phyloP scores from a whole-genome alignment of 1,140 invertebrate species.

The Atta colombica region DNA sequence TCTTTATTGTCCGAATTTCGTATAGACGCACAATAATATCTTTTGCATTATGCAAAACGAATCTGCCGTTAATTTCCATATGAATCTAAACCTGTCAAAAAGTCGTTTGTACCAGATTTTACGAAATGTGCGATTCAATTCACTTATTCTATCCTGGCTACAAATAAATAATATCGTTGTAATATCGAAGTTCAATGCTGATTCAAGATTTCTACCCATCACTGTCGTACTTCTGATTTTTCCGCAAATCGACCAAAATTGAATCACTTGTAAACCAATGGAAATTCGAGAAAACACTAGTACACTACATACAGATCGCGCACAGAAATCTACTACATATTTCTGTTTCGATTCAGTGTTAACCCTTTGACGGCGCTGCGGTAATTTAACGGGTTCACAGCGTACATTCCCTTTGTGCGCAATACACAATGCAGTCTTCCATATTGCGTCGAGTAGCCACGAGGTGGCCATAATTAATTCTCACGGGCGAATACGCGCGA shows the following conservation, averaged over 20 bases:
- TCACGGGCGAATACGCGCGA: conserved; percentile 52
- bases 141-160: not conserved
- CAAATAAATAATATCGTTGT: not conserved
- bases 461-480: conserved; percentile 59
- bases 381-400: conserved; percentile 48
- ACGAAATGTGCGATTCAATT: not conserved
- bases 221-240: not conserved
- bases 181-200: not conserved
- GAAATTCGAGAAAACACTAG: conserved; percentile 10
- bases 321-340: conserved; percentile 30
- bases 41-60: conserved; percentile 27
- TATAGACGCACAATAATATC: not conserved
- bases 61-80: conserved; percentile 33
- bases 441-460: conserved; percentile 51
- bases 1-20: conserved; percentile 14
- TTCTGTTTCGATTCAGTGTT: conserved; percentile 40
- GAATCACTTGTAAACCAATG: not conserved
- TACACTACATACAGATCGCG: not conserved
- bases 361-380: conserved; percentile 48
- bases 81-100: conserved; percentile 28
- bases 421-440: conserved; percentile 43
- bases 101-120: conserved; percentile 22
- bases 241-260: not conserved
- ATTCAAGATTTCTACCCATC: not conserved
- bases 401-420: conserved; percentile 46